Conservation (phyloP, 2,797 vertebrate genomes). For the Ispidina picta region DNA sequence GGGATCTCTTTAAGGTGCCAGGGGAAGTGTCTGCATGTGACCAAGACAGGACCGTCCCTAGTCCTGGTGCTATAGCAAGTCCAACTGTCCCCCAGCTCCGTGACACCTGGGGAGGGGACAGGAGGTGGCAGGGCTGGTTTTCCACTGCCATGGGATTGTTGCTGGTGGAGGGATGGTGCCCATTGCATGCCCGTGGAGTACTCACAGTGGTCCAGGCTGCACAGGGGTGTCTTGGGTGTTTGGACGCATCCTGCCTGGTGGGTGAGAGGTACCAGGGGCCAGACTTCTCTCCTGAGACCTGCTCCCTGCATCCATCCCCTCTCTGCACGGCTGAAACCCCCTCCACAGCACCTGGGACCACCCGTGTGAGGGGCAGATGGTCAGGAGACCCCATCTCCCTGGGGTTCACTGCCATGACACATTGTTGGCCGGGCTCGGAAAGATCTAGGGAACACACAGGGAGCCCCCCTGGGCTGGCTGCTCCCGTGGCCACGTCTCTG, state of each 20-base stretch:
- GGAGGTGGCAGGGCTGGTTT: background rate
- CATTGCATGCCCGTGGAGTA: background rate
- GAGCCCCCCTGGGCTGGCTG: rapidly evolving
- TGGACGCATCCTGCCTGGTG: background rate
- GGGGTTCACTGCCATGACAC: rapidly evolving
- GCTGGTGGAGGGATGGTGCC: background rate
- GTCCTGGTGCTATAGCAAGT: rapidly evolving
- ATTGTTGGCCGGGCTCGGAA: background rate
- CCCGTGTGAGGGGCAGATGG: background rate
- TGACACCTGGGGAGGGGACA: background rate
- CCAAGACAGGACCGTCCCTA: background rate
- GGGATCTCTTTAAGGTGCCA: background rate
- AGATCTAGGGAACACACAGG: background rate
- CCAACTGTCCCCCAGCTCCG: background rate
- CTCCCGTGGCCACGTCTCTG: rapidly evolving
- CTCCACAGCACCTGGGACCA: background rate
- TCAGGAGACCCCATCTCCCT: background rate
- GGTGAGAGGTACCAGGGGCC: background rate
- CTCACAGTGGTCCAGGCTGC: background rate
- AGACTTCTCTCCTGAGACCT: background rate
- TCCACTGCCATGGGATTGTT: background rate
- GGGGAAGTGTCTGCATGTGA: rapidly evolving
- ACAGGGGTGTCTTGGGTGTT: background rate
- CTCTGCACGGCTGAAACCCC: background rate
- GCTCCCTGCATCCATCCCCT: background rate